These are phyloP conservation scores for Allolobophora icterica DNA, from an alignment of 2,888 invertebrate genomes.

Conservation along the genomic window DNA sequence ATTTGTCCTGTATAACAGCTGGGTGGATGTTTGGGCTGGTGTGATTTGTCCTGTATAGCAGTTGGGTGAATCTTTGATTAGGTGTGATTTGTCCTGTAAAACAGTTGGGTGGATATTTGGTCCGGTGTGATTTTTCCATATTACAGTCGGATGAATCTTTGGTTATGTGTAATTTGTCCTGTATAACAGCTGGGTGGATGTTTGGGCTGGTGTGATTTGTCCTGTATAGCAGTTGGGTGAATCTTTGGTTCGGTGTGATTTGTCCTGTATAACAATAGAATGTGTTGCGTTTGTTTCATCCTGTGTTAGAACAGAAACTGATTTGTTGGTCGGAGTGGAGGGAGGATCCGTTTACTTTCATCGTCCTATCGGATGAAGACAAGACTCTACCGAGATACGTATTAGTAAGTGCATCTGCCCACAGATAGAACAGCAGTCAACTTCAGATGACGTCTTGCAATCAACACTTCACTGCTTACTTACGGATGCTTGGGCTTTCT, in stretches of 20 bases:
- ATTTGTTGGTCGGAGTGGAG: constrained; percentile 23
- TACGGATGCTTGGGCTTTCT: background rate
- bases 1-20: too few relatives aligned
- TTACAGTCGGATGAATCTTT: too few relatives aligned
- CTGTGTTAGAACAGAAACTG: constrained; percentile 32
- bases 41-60: too few relatives aligned
- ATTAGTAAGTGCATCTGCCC: background rate
- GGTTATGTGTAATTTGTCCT: too few relatives aligned
- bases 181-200: too few relatives aligned
- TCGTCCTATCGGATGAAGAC: background rate
- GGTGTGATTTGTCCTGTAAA: too few relatives aligned
- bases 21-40: too few relatives aligned
- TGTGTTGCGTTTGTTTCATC: background rate
- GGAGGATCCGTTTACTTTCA: background rate
- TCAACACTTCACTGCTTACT: background rate
- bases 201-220: too few relatives aligned
- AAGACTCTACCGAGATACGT: constrained; percentile 14
- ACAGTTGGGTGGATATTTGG: too few relatives aligned
- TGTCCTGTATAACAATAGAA: background rate
- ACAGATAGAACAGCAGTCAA: background rate
- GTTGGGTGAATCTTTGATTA: too few relatives aligned
- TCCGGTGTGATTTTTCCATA: too few relatives aligned
- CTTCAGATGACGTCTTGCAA: background rate
- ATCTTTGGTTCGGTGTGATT: background rate
- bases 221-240: too few relatives aligned